Percentiles rank a stretch among this genome's conserved stretches.
Conservation (phyloP, 2,113 vertebrate genomes). For the Ochotona princeps region DNA sequence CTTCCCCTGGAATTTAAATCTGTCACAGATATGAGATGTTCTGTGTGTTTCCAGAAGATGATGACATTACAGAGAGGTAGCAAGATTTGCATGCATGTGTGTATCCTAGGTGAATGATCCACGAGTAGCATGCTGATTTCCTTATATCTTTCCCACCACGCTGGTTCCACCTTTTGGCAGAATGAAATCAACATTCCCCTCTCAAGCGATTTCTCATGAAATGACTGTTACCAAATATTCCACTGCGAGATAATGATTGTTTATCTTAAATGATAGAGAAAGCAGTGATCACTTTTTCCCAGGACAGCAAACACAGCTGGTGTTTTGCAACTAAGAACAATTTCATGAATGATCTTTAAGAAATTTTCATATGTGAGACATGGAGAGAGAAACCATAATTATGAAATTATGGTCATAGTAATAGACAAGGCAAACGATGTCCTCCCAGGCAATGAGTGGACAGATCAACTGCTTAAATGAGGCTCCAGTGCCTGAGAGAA, state of each 20-base stretch:
- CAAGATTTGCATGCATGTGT: background rate
- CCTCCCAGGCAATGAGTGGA: no score
- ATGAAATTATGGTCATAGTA: background rate
- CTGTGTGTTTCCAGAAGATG: background rate
- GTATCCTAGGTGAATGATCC: background rate
- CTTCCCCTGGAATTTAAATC: background rate
- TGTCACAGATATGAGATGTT: background rate
- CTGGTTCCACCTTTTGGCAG: background rate
- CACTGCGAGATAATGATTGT: background rate
- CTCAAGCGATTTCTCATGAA: background rate
- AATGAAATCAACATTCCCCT: background rate
- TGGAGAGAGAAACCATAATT: background rate
- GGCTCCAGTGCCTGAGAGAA: background rate
- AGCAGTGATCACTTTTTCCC: background rate
- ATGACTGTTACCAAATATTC: background rate
- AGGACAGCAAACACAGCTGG: background rate
- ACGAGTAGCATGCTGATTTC: background rate
- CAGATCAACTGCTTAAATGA: background rate
- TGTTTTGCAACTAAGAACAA: no score
- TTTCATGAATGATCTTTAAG: background rate
- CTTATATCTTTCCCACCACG: background rate
- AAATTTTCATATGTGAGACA: background rate
- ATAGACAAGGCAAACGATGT: background rate
- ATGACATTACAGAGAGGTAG: background rate
- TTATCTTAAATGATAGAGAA: background rate